Conservation (phyloP, 2,797 vertebrate species). For the Mastacembelus armatus region DNA sequence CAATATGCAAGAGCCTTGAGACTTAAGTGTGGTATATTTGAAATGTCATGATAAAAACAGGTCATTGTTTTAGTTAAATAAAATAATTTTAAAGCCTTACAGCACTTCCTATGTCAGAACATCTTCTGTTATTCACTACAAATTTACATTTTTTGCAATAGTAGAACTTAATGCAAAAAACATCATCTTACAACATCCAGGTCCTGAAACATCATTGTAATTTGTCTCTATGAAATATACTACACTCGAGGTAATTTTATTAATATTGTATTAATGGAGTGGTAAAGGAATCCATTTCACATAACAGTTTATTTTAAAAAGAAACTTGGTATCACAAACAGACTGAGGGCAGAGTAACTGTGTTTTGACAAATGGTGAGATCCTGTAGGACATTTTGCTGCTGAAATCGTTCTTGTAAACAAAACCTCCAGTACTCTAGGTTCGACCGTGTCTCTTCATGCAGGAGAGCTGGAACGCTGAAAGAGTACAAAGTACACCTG, state of each 20-base stretch:
- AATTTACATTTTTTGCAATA: too few species aligned
- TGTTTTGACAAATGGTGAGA: constrained; percentile 83
- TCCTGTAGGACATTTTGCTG: constrained; percentile 85
- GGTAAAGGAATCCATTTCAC: constrained; percentile 9
- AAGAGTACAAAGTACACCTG: constrained; percentile 87
- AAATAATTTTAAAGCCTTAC: background rate
- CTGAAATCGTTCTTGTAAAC: constrained; percentile 81
- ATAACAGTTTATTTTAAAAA: constrained; percentile 40
- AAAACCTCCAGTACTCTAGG: constrained; percentile 82
- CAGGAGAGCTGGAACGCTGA: constrained; percentile 89
- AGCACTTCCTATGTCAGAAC: background rate
- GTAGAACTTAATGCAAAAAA: too few species aligned
- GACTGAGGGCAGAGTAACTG: constrained; percentile 86
- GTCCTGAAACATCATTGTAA: too few species aligned
- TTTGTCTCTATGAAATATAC: too few species aligned
- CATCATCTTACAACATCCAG: too few species aligned
- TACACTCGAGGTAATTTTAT: too few species aligned
- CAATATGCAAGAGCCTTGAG: background rate
- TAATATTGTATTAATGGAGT: too few species aligned
- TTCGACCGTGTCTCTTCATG: constrained; percentile 62
- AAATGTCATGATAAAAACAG: background rate
- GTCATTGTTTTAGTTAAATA: background rate
- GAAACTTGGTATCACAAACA: constrained; percentile 72
- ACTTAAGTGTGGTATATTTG: background rate
- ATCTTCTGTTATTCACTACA: background rate